Evolutionary conservation across 2,797 vertebrate species (phyloP).

Genomic region (Acipenser transmontanus): DNA sequence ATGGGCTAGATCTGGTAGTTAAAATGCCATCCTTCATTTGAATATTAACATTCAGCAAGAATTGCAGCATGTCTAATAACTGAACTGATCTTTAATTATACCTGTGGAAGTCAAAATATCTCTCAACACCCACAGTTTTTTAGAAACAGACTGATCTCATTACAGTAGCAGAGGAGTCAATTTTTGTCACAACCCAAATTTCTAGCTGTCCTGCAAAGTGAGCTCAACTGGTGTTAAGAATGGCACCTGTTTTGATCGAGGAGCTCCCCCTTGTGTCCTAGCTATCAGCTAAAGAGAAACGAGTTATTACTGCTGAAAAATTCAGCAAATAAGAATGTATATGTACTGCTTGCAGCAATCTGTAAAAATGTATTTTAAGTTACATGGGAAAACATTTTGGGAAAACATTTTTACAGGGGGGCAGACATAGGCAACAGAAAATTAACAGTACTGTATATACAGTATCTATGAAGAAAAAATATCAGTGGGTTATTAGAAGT

Average conservation of each 20-base stretch:
- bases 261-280: constrained; percentile 19
- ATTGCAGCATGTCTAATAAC: not conserved
- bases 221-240: not conserved
- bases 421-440: too few species aligned
- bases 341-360: too few species aligned
- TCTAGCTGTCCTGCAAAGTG: not conserved
- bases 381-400: too few species aligned
- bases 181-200: not conserved
- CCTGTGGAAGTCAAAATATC: not conserved
- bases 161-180: not conserved
- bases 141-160: not conserved
- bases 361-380: too few species aligned
- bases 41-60: not conserved
- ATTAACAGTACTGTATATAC: too few species aligned
- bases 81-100: not conserved
- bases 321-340: too few species aligned
- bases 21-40: not conserved
- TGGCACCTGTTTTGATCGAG: constrained; percentile 5
- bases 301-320: too few species aligned
- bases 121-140: not conserved
- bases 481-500: too few species aligned
- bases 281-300: not conserved
- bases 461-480: too few species aligned
- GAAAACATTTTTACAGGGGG: too few species aligned
- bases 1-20: not conserved